Base-by-base conservation (phyloP, 1,140 invertebrate species). In the Steinernema feltiae region DNA sequence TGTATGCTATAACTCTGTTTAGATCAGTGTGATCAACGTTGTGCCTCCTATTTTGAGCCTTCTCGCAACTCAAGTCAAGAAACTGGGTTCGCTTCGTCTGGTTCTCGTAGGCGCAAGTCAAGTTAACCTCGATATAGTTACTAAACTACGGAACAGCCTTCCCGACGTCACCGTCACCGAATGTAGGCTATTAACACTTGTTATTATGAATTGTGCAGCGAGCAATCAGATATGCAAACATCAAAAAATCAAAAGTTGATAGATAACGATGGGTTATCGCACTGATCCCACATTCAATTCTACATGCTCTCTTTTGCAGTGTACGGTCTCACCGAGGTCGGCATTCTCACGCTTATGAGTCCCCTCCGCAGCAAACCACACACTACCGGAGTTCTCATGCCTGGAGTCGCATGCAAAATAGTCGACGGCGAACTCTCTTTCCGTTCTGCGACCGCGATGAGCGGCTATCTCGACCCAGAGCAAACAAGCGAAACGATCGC, bases 31-130 rank as follows among this genome's bases (percentile, higher is more conserved):
- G 15, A 18, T 70, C 17, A 29, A 77, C n/a, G 12, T 79, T 0
- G 78, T 79, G 48, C 78, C 78, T 29, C 75, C 78, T 1, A 30
- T 79, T 63, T 46, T 79, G 3, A 7, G 24, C 12, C 15, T 63
- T 12, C 7, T 63, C 24, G 3, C 12, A 3, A 3, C 53, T n/a
- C 7, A 3, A 27, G 2, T 63, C 7, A 21, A 63, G 53, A 63
- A 63, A 21, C 24, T 63, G 53, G 2, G 3, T 3, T 63, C 53
- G 53, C 3, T 63, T 3, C 7, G 53, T 3, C 24, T 63, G 53
- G 24, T 63, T 27, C 53, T 63, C 3, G 53, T 63, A 17, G 53
- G 53, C 2, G 53, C 53, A 27, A 63, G 12, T 63, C 2, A 15
- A n/a, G 53, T 63, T 15, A 27, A 63, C 3, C 15, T 3, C 7